Base-by-base conservation (phyloP, 92 coral and sea anemone genomes). In the Zoanthus sansibaricus region DNA sequence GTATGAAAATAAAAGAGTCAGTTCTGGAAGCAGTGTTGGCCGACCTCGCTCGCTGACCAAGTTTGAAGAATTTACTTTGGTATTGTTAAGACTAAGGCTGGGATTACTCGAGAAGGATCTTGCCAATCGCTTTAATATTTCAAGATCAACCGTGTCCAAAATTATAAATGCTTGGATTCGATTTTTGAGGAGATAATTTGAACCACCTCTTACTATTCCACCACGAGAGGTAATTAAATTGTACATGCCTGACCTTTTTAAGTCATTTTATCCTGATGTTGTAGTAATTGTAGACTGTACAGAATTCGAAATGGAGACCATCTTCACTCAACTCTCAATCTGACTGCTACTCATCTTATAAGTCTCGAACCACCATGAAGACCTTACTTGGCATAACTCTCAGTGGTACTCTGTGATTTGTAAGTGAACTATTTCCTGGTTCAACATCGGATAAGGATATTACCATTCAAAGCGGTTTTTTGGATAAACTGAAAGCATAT, bases 311-410 rank as follows among this genome's bases (percentile, higher is more conserved):
- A 90, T 86, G 91, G 91, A 89, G 52, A 51, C 93, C 89, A 16
- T 86, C 90, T 37, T 49, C 85, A 13, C 47, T 88, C 33, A 54
- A 89, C 72, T 46, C 17, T 6, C 93, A 92, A 66, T 82, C 91
- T 7, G 73, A 56, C 7, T 90, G 91, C 75, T 92, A 86, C 59
- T 90, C 91, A 18, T 62, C 76, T 18, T 91, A 88, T 37, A 91
- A 91, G 73, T 76, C 91, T 9, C 72, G 86, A 61, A 92, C 87
- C 83, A 90, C 93, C 12, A 75, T 90, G 93, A 90, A 92, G 74
- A 77, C 91, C 77, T 92, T 92, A n/a, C 25, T 79, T 6, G 93
- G 93, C 18, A 91, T 87, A 10, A 91, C 88, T 21, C 86, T 85
- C 11, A 83, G 88, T 90, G 90, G 90, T 49, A 88, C 83, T 0